A percentile compares a stretch with the other conserved stretches of the same genome.
Evolutionary conservation across 2,113 vertebrate genomes (phyloP).

Genomic region (Phrynosoma platyrhinos): DNA sequence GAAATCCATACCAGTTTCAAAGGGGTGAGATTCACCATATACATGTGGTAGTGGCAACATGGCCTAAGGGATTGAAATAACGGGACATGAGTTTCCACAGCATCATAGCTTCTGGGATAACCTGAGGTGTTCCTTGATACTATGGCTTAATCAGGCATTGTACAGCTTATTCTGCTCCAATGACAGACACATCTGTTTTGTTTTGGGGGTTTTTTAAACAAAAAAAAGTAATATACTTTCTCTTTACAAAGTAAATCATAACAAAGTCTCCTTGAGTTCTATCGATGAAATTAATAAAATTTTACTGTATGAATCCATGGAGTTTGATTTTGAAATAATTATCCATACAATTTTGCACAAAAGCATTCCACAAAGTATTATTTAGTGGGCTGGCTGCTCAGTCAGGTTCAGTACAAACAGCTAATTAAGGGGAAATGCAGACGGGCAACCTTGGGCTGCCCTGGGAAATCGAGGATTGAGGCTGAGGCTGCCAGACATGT

Average conservation of each 20-base stretch:
- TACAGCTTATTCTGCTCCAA: too few species aligned
- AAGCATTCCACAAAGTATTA: constrained; percentile 52
- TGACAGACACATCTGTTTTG: constrained; percentile 11
- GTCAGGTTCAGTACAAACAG: constrained; percentile 59
- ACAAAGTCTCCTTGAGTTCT: constrained; percentile 26
- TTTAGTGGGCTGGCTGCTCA: constrained; percentile 52
- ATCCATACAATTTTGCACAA: constrained; percentile 55
- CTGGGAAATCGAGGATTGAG: too few species aligned
- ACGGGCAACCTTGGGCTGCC: too few species aligned
- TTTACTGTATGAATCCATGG: constrained; percentile 57
- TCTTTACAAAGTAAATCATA: constrained; percentile 45
- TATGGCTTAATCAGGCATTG: too few species aligned
- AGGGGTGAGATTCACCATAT: too few species aligned
- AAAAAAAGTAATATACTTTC: constrained; percentile 7
- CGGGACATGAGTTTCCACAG: too few species aligned
- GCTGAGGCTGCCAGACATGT: too few species aligned
- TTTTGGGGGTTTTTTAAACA: constrained; percentile 49
- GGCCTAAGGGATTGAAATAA: too few species aligned
- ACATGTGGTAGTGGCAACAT: too few species aligned
- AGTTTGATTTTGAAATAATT: constrained; percentile 53
- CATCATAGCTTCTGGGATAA: too few species aligned
- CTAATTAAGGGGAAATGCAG: constrained; percentile 23
- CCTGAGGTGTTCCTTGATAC: too few species aligned
- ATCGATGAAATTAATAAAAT: constrained; percentile 75
- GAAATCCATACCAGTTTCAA: too few species aligned